phyloP scores from a whole-genome alignment of 2,888 invertebrate species.

The Epicampocera succincta region DNA sequence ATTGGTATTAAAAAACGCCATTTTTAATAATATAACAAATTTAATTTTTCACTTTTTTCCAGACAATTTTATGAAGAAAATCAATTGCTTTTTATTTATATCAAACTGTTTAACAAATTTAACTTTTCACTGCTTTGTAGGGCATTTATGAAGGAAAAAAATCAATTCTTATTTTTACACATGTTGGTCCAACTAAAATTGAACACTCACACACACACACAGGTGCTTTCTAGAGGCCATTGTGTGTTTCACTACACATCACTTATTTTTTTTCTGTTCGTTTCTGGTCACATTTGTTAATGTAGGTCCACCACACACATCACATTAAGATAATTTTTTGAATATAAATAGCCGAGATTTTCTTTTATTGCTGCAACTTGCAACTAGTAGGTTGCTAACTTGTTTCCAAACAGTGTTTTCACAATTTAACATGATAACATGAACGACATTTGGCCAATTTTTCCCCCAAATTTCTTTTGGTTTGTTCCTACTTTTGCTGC shows the following conservation, averaged over 20 bases:
- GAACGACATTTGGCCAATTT: slow-evolving; percentile 61
- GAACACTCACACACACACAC: background rate
- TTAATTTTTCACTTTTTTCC: too few relatives aligned
- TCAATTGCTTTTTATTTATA: too few relatives aligned
- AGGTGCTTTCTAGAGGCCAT: slow-evolving; percentile 49
- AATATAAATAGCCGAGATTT: slow-evolving; percentile 52
- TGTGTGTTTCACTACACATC: slow-evolving; percentile 24
- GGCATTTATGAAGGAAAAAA: slow-evolving; percentile 11
- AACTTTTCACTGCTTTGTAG: background rate
- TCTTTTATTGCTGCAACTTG: slow-evolving; percentile 46
- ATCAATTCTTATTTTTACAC: slow-evolving; percentile 51
- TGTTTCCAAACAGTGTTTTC: slow-evolving; percentile 45
- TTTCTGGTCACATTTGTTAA: slow-evolving; percentile 59
- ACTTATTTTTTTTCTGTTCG: slow-evolving; percentile 6
- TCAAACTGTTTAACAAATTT: too few relatives aligned
- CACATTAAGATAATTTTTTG: slow-evolving; percentile 64
- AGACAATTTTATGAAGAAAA: too few relatives aligned
- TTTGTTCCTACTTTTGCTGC: slow-evolving; percentile 11
- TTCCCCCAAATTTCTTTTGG: slow-evolving; percentile 2
- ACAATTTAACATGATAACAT: slow-evolving; percentile 66
- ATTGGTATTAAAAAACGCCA: too few relatives aligned
- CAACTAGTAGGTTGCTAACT: slow-evolving; percentile 45
- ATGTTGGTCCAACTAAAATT: slow-evolving; percentile 45
- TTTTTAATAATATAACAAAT: too few relatives aligned
- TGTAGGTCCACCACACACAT: slow-evolving; percentile 65